Evolutionary conservation across 2,797 vertebrate genomes (phyloP).

Genomic region (Notolabrus celidotus): DNA sequence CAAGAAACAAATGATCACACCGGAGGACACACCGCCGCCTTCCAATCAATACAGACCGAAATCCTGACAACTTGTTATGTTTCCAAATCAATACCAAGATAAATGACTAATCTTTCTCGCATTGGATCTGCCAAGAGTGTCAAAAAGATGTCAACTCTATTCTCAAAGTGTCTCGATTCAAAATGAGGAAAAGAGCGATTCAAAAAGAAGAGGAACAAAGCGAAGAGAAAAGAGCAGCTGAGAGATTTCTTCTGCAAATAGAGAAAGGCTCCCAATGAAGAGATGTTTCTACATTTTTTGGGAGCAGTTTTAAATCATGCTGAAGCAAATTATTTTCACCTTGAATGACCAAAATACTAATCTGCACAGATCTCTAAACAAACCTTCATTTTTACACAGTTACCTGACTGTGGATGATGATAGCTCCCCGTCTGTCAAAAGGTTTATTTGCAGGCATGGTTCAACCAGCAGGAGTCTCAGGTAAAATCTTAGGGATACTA

Average conservation of each 20-base stretch:
- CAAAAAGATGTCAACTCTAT: constrained; percentile 44
- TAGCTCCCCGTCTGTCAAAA: too few species aligned
- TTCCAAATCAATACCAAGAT: constrained; percentile 50
- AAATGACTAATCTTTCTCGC: constrained; percentile 42
- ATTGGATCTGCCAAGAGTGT: constrained; percentile 40
- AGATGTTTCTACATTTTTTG: too few species aligned
- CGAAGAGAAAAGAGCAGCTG: not conserved
- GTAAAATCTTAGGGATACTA: too few species aligned
- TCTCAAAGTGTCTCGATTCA: constrained; percentile 12
- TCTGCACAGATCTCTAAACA: too few species aligned
- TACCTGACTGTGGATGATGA: too few species aligned
- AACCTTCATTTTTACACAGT: too few species aligned
- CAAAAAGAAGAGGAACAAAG: not conserved
- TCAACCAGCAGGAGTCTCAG: too few species aligned
- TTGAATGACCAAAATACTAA: too few species aligned
- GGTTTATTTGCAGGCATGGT: too few species aligned
- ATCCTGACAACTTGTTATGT: not conserved
- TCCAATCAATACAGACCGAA: constrained; percentile 27
- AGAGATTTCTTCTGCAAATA: not conserved
- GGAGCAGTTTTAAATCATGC: too few species aligned
- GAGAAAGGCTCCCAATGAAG: too few species aligned
- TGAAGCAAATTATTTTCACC: too few species aligned
- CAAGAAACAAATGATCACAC: not conserved
- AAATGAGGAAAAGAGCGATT: not conserved
- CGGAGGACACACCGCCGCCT: not conserved